These are phyloP conservation scores for Eupeodes corollae DNA, from an alignment of 1,140 invertebrate species.

Conservation along the genomic window DNA sequence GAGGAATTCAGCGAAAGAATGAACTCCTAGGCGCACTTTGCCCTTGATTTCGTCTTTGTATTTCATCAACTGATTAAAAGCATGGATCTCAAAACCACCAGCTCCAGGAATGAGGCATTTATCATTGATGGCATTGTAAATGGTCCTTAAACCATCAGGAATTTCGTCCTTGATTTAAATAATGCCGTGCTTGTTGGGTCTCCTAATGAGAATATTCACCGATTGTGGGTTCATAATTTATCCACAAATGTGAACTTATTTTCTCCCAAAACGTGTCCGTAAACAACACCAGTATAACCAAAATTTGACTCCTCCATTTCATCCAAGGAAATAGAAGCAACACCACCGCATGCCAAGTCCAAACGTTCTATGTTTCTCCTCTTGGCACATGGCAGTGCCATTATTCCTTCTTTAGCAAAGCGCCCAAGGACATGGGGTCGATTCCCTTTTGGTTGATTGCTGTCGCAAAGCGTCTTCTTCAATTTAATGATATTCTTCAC, in stretches of 20 bases:
- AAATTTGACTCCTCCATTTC: conserved; percentile 78
- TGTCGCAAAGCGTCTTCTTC: conserved; percentile 88
- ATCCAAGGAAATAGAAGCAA: conserved; percentile 93
- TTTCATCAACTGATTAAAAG: conserved; percentile 66
- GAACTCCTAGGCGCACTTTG: conserved; percentile 80
- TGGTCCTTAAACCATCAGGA: conserved; percentile 87
- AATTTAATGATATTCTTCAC: conserved; percentile 93
- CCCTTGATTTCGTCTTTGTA: conserved; percentile 87
- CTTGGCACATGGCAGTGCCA: conserved; percentile 93
- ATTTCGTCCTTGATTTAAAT: conserved; percentile 95
- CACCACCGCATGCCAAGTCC: conserved; percentile 87
- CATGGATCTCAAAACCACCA: conserved; percentile 92
- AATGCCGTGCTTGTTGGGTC: conserved; percentile 91
- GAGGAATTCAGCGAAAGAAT: conserved; percentile 92
- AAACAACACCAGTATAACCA: conserved; percentile 82
- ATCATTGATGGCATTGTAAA: conserved; percentile 95
- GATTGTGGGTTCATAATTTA: conserved; percentile 87
- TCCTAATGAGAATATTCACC: conserved; percentile 93
- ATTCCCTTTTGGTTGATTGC: conserved; percentile 98
- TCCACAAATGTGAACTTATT: conserved; percentile 97
- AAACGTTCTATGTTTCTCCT: conserved; percentile 98
- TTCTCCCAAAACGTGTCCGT: conserved; percentile 94
- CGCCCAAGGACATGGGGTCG: conserved; percentile 92
- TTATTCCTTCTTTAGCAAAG: conserved; percentile 89
- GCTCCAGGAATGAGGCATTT: conserved; percentile 82